Conservation (phyloP, 2,797 vertebrate genomes). For the Hoplostethus atlanticus region DNA sequence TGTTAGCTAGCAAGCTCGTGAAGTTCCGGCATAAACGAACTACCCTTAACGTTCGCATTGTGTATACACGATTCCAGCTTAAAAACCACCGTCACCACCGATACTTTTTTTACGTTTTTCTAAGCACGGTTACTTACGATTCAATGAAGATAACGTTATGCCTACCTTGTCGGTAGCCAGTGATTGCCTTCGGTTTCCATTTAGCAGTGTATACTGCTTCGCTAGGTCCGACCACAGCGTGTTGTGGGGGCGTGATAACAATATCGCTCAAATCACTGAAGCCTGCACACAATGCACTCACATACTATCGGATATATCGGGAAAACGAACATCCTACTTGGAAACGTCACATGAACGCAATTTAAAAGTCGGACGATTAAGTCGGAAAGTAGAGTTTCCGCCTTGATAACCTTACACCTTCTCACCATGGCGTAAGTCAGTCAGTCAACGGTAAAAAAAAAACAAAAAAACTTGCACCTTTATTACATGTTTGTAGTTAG, state of each 20-base stretch:
- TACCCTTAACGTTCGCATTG: background rate
- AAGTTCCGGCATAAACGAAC: background rate
- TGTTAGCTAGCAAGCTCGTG: background rate
- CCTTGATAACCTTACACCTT: too few species aligned
- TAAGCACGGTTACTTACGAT: background rate
- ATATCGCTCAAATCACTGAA: too few species aligned
- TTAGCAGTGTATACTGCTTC: background rate
- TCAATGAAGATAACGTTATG: background rate
- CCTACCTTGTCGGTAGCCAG: slow-evolving; percentile 18
- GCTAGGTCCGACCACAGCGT: background rate
- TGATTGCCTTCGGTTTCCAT: slow-evolving; percentile 23
- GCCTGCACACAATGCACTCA: too few species aligned
- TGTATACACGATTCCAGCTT: background rate
- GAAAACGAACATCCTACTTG: too few species aligned
- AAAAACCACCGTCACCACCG: fast-evolving
- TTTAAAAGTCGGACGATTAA: too few species aligned
- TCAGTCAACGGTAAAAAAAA: too few species aligned
- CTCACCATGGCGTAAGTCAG: too few species aligned
- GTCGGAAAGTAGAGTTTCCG: too few species aligned
- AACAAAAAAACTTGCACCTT: too few species aligned
- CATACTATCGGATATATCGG: too few species aligned
- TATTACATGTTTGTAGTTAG: too few species aligned
- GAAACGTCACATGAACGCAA: too few species aligned
- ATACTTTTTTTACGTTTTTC: background rate
- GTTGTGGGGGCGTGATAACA: background rate